These are phyloP conservation scores for Heliangelus exortis DNA, from an alignment of 2,797 vertebrate genomes.

Conservation along the genomic window DNA sequence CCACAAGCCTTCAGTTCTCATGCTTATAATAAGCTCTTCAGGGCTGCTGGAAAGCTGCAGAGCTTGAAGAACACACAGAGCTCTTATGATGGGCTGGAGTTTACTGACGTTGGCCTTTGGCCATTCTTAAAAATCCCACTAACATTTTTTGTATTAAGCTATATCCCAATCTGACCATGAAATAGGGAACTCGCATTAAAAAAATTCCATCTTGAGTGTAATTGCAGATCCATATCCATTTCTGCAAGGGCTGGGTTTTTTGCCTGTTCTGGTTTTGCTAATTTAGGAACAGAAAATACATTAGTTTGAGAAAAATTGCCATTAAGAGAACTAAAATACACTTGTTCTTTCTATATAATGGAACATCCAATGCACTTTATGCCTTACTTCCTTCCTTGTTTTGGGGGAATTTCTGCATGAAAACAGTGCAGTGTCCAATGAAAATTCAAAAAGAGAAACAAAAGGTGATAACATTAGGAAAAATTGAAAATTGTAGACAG, in stretches of 20 bases:
- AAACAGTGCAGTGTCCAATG: background rate
- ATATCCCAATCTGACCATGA: background rate
- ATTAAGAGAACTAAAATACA: background rate
- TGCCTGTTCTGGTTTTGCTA: background rate
- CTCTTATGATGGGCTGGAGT: background rate
- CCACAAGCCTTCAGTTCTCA: background rate
- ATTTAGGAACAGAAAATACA: background rate
- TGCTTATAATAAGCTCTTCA: rapidly evolving
- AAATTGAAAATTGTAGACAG: background rate
- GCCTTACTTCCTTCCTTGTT: background rate
- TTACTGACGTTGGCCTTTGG: background rate
- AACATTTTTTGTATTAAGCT: background rate
- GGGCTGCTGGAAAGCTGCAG: background rate
- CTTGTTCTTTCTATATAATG: background rate
- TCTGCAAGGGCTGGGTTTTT: background rate
- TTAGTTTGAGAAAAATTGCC: background rate
- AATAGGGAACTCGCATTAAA: background rate
- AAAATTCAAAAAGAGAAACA: background rate
- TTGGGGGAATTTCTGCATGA: background rate
- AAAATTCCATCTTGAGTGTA: background rate
- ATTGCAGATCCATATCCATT: background rate
- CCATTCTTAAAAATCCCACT: background rate
- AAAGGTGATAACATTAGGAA: rapidly evolving
- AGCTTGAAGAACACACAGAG: background rate
- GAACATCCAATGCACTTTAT: background rate